Percentiles rank a stretch among this genome's conserved stretches.
phyloP scores from a whole-genome alignment of 2,888 invertebrate genomes.

The Nomada goodeniana region DNA sequence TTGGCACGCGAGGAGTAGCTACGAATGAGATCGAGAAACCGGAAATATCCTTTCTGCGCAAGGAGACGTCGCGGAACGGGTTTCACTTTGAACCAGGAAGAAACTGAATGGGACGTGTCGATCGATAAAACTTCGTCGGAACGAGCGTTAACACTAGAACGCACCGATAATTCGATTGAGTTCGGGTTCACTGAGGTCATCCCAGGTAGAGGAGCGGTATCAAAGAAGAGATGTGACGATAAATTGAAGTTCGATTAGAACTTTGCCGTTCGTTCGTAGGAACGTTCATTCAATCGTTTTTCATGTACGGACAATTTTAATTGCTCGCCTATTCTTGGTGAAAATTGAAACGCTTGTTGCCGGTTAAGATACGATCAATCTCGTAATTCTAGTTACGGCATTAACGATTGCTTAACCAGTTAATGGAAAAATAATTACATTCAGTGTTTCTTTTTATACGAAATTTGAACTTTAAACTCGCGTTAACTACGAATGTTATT shows the following conservation, averaged over 20 bases:
- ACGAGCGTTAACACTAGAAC: constrained; percentile 68
- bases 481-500: too few species aligned
- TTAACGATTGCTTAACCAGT: too few species aligned
- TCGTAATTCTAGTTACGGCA: too few species aligned
- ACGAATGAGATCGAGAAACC: constrained; percentile 6
- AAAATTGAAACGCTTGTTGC: too few species aligned
- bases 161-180: constrained; percentile 70
- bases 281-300: not conserved
- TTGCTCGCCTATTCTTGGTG: too few species aligned
- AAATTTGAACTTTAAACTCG: too few species aligned
- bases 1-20: not conserved
- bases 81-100: constrained; percentile 48
- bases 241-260: constrained; percentile 59
- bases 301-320: too few species aligned
- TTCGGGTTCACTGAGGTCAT: constrained; percentile 61
- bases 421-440: too few species aligned
- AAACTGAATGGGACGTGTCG: constrained; percentile 50
- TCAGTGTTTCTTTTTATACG: too few species aligned
- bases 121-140: constrained; percentile 72
- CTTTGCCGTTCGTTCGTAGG: constrained; percentile 37
- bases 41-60: constrained; percentile 27
- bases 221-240: constrained; percentile 58
- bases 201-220: constrained; percentile 54
- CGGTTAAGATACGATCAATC: too few species aligned
- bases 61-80: constrained; percentile 28